Evolutionary conservation across 1,140 invertebrate species (phyloP).

Genomic region (Drusus annulatus): DNA sequence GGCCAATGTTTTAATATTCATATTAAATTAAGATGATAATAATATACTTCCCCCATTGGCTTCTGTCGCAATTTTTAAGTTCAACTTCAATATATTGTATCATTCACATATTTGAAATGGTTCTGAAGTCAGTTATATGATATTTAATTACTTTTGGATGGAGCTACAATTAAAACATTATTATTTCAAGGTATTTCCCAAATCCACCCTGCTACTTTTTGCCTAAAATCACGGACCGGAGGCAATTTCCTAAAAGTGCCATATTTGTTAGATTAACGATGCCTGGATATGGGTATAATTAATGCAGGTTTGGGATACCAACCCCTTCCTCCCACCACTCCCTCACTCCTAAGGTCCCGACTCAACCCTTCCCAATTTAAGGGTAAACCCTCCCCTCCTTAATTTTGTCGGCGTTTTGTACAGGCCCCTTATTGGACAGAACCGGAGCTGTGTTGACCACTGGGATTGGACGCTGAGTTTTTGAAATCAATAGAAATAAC

Average conservation of each 20-base stretch:
- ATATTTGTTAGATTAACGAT: slow-evolving; percentile 60
- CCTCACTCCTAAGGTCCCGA: no score
- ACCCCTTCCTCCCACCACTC: slow-evolving; percentile 11
- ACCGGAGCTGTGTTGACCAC: slow-evolving; percentile 20
- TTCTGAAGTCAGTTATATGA: no score
- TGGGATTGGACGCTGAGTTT: not conserved
- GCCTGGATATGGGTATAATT: slow-evolving; percentile 56
- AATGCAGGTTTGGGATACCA: slow-evolving; percentile 54
- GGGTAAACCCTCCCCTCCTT: slow-evolving; percentile 25
- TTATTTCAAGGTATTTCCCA: not conserved
- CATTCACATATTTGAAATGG: no score
- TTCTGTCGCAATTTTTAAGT: no score
- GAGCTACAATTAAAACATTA: no score
- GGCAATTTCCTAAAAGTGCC: slow-evolving; percentile 59
- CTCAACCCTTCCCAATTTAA: not conserved
- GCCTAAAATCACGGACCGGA: slow-evolving; percentile 41
- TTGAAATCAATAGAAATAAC: slow-evolving; percentile 5
- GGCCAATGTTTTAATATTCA: no score
- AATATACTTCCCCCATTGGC: no score
- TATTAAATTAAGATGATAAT: no score
- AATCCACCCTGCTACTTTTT: slow-evolving; percentile 41
- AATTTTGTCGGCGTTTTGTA: slow-evolving; percentile 35
- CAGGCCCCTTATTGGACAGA: slow-evolving; percentile 33
- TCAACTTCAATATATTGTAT: no score
- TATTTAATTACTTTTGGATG: no score